A percentile compares a stretch with the other conserved stretches of the same genome.
Evolutionary conservation across 2,797 vertebrate species (phyloP).

Genomic region (Poecilia velifera): DNA sequence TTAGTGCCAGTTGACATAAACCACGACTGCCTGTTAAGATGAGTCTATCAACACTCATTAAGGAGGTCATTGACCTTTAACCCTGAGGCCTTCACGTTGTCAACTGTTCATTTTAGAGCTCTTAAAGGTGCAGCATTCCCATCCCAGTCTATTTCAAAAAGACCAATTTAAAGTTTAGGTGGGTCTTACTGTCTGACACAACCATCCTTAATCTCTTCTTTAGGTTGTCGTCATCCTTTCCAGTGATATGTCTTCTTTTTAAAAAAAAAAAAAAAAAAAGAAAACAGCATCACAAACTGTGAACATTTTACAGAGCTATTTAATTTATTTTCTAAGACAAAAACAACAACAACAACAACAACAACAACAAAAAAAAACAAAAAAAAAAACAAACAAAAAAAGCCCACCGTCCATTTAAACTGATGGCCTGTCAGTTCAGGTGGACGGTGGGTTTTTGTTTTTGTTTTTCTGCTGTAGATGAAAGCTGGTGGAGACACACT

Average conservation of each 20-base stretch:
- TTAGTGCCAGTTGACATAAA: constrained; percentile 32
- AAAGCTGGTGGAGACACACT: background rate
- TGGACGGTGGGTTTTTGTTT: too few species aligned
- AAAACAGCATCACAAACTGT: background rate
- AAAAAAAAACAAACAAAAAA: too few species aligned
- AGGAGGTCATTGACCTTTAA: constrained; percentile 56
- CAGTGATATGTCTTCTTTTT: background rate
- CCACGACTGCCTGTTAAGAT: constrained; percentile 24
- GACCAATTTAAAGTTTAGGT: constrained; percentile 47
- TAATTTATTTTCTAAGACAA: too few species aligned
- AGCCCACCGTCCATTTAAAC: too few species aligned
- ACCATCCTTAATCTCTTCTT: constrained; percentile 9
- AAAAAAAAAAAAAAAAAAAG: too few species aligned
- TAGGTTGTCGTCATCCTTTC: constrained; percentile 5
- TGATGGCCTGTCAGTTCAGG: too few species aligned
- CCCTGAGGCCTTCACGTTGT: constrained; percentile 41
- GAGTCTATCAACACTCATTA: constrained; percentile 30
- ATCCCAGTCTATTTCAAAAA: constrained; percentile 27
- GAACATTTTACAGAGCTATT: too few species aligned
- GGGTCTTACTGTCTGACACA: background rate
- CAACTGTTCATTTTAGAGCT: constrained; percentile 34
- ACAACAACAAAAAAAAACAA: too few species aligned
- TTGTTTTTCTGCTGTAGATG: too few species aligned
- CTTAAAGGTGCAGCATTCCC: constrained; percentile 31
- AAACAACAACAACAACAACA: too few species aligned